phyloP scores from a whole-genome alignment of 2,888 invertebrate species.

The Agriotes lineatus region DNA sequence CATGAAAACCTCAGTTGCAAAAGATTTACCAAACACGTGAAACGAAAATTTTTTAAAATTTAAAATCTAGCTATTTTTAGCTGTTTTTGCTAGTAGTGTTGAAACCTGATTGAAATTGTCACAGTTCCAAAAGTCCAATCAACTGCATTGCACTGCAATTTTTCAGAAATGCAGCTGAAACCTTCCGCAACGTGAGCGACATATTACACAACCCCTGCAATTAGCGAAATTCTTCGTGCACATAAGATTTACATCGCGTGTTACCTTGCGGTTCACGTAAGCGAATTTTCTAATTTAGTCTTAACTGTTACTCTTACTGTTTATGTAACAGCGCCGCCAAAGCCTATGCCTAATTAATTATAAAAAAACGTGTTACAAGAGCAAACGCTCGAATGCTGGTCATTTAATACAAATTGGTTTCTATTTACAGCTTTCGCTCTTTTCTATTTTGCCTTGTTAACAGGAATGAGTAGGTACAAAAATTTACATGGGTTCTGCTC shows the following conservation, averaged over 20 bases:
- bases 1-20: no score
- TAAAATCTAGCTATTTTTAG: no score
- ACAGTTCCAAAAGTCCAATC: no score
- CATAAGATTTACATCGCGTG: conserved; percentile 24
- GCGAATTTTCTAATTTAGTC: conserved; percentile 29
- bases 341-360: conserved; percentile 10
- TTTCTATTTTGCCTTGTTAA: background rate
- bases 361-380: background rate
- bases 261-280: conserved; percentile 26
- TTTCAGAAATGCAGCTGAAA: no score
- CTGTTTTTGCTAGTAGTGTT: no score
- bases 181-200: background rate
- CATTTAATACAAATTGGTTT: conserved; percentile 7
- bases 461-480: background rate
- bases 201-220: conserved; percentile 5
- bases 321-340: background rate
- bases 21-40: no score
- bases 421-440: background rate
- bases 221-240: conserved; percentile 14
- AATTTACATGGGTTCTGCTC: background rate
- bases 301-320: conserved; percentile 28
- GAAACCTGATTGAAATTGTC: no score
- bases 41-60: no score
- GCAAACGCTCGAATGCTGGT: background rate
- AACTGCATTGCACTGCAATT: no score